These are phyloP conservation scores for Lepetodrilus schrolli DNA, from an alignment of 2,888 invertebrate species.

Conservation along the genomic window DNA sequence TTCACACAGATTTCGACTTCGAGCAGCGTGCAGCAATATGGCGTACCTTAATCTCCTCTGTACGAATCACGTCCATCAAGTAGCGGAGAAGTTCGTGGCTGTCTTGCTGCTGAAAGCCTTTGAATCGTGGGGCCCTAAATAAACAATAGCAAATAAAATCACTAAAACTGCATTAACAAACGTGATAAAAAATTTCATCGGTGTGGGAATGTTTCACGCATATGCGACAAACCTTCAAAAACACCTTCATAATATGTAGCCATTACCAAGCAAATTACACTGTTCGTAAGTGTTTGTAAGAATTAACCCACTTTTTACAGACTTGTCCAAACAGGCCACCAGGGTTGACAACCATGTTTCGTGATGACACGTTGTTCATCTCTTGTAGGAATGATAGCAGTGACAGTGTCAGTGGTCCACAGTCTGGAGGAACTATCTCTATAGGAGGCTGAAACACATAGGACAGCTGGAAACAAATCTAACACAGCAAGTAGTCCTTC, in stretches of 20 bases:
- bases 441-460: slow-evolving; percentile 68
- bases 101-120: slow-evolving; percentile 96
- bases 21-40: not conserved
- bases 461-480: not conserved
- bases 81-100: slow-evolving; percentile 94
- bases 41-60: slow-evolving; percentile 78
- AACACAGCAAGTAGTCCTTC: not conserved
- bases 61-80: slow-evolving; percentile 90
- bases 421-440: slow-evolving; percentile 71
- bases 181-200: too few relatives aligned
- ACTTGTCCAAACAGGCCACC: slow-evolving; percentile 74
- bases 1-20: not conserved
- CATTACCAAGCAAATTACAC: too few relatives aligned
- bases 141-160: too few relatives aligned
- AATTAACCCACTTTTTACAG: slow-evolving; percentile 75
- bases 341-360: slow-evolving; percentile 71
- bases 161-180: too few relatives aligned
- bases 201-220: too few relatives aligned
- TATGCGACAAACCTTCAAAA: too few relatives aligned
- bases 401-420: slow-evolving; percentile 73
- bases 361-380: slow-evolving; percentile 70
- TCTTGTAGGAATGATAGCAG: slow-evolving; percentile 74
- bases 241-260: too few relatives aligned
- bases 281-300: too few relatives aligned
- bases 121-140: slow-evolving; percentile 84